These are phyloP conservation scores for Tiliqua scincoides DNA, from an alignment of 2,113 vertebrate genomes.

Conservation along the genomic window DNA sequence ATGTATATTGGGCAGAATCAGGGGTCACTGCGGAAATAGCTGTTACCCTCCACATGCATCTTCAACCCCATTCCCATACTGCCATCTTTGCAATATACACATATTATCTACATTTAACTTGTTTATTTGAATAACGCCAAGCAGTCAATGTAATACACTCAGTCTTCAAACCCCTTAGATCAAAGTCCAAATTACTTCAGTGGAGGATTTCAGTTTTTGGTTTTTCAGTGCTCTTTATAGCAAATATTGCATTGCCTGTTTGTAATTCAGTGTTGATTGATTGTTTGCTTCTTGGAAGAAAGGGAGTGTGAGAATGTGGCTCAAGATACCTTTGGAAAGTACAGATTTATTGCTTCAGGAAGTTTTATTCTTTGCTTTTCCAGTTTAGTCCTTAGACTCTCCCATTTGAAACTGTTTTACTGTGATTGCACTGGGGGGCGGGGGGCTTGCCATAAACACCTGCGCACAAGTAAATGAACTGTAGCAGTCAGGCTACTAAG, in stretches of 20 bases:
- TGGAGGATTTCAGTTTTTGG: neutral
- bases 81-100: neutral
- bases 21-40: no score
- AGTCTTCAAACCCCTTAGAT: neutral
- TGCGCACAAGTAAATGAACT: neutral
- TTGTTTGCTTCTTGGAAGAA: neutral
- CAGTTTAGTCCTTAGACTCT: neutral
- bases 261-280: neutral
- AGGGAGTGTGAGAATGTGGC: neutral
- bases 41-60: neutral
- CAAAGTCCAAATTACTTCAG: neutral
- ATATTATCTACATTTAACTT: no score
- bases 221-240: neutral
- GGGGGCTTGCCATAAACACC: neutral
- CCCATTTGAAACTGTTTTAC: neutral
- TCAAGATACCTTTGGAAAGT: neutral
- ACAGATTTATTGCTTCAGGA: neutral
- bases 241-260: neutral
- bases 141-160: no score
- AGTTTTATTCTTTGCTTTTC: neutral
- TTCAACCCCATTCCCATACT: no score
- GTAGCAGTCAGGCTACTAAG: conserved; percentile 12
- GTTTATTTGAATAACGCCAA: no score
- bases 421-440: neutral
- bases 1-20: no score